Evolutionary conservation across 1,140 invertebrate species (phyloP), one percentile per base, ranked within the genome.

Genomic region (Riptortus pedestris): DNA sequence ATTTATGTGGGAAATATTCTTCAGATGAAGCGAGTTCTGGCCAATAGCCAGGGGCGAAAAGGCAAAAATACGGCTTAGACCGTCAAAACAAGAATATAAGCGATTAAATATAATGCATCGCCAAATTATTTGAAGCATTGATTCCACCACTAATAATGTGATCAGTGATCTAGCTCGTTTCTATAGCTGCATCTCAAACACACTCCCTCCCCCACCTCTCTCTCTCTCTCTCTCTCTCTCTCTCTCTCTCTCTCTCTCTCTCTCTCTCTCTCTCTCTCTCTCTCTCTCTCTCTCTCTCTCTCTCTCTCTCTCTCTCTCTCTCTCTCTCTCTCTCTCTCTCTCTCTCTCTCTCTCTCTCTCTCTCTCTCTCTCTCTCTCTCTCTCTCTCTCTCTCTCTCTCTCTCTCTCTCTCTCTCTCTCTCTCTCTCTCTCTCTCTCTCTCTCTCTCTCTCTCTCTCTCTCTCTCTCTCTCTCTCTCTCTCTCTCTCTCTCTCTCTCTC

Each of bases 191-290:
- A n/a, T n/a, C n/a, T n/a, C n/a, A n/a, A n/a, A n/a, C n/a, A n/a
- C n/a, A n/a, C n/a, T n/a, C n/a, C n/a, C 33, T 38, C 33, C 33
- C 33, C 33, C 33, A 5, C 33, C 55, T 58, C 55, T 58, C 55
- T 58, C 27, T 58, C 55, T 58, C 55, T 58, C 55, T 58, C 55
- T 58, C 55, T 58, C 55, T 58, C 55, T 58, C 55, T 58, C 55
- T 58, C 55, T 58, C 55, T 58, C 55, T 58, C 55, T 58, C 55
- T 58, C 55, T 58, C 55, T 58, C 55, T 58, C 55, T 58, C 55
- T 58, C 55, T 58, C 55, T 58, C 55, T 58, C 55, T 58, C 55
- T 14, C 55, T 58, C 55, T 58, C 55, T 58, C 55, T 58, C 55
- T 58, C 55, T 58, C 55, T 58, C 55, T 58, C 55, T 58, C 55